Conservation (phyloP, 1,140 invertebrate species). For the Sipha flava region DNA sequence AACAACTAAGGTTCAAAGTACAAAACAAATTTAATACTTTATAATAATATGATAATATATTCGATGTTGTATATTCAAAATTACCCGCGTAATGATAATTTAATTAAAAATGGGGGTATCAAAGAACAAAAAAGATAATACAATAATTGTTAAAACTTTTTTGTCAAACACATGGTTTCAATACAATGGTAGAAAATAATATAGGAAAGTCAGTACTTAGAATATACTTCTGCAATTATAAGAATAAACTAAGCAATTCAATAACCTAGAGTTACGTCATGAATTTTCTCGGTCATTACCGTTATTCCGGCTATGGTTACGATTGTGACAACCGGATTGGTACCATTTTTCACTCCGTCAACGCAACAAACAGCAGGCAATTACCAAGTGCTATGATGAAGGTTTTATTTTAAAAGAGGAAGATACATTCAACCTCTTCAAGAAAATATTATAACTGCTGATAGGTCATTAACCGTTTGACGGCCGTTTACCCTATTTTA, state of each 20-base stretch:
- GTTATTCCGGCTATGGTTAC: conserved; percentile 22
- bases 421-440: neutral
- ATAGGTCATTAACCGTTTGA: conserved; percentile 10
- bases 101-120: too few species aligned
- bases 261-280: conserved; percentile 11
- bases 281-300: conserved; percentile 30
- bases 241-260: neutral
- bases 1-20: too few species aligned
- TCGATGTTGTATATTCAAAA: too few species aligned
- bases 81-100: too few species aligned
- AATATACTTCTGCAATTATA: neutral
- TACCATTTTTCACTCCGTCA: neutral
- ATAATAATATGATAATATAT: too few species aligned
- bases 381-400: conserved; percentile 14
- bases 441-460: neutral
- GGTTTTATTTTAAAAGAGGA: neutral
- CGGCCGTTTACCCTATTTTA: neutral
- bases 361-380: conserved; percentile 9
- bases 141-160: too few species aligned
- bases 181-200: neutral
- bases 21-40: too few species aligned
- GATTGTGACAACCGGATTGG: conserved; percentile 9
- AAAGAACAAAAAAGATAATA: too few species aligned
- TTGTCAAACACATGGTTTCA: too few species aligned
- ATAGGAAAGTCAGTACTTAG: neutral